A percentile compares a stretch with the other conserved stretches of the same genome.
Conservation (phyloP, 2,797 vertebrate species). For the Chromis chromis region DNA sequence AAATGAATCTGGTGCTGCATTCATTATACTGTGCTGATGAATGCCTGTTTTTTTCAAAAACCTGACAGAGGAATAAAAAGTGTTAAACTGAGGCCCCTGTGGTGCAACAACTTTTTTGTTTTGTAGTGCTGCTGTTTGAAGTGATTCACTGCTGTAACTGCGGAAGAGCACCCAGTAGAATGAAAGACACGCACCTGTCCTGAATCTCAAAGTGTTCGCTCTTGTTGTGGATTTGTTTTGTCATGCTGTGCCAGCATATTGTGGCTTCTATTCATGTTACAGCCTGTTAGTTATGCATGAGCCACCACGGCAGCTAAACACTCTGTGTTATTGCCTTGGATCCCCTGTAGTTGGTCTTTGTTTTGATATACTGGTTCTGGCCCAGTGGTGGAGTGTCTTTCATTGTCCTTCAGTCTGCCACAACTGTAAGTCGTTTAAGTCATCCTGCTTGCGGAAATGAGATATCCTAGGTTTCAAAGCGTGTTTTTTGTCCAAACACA, state of each 20-base stretch:
- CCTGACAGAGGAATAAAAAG: slow-evolving; percentile 28
- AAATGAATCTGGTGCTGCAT: slow-evolving; percentile 1
- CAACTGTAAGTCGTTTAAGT: slow-evolving; percentile 37
- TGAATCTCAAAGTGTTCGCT: slow-evolving; percentile 26
- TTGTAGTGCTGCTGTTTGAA: slow-evolving; percentile 32
- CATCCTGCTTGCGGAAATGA: slow-evolving; percentile 40
- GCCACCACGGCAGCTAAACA: slow-evolving; percentile 25
- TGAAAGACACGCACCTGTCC: slow-evolving; percentile 43
- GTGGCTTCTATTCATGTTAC: slow-evolving; percentile 26
- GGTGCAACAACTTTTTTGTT: slow-evolving; percentile 37
- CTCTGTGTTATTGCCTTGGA: slow-evolving; percentile 14
- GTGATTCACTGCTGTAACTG: slow-evolving; percentile 28
- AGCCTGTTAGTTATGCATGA: slow-evolving; percentile 42
- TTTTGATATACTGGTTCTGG: slow-evolving; percentile 26
- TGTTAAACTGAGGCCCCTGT: slow-evolving; percentile 22
- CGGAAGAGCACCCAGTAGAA: slow-evolving; percentile 6
- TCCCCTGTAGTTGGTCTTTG: slow-evolving; percentile 5
- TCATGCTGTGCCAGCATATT: slow-evolving; percentile 42
- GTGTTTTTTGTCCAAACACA: slow-evolving; percentile 11
- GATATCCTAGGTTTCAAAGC: slow-evolving; percentile 36
- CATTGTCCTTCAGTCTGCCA: slow-evolving; percentile 36
- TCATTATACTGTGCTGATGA: slow-evolving; percentile 21
- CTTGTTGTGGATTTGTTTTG: slow-evolving; percentile 30
- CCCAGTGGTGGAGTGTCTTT: slow-evolving; percentile 23
- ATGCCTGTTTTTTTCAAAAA: slow-evolving; percentile 14